Percentiles rank a stretch among this genome's conserved stretches.
These are phyloP conservation scores for Myiopsitta monachus DNA, from an alignment of 2,113 vertebrate genomes.

Conservation along the genomic window DNA sequence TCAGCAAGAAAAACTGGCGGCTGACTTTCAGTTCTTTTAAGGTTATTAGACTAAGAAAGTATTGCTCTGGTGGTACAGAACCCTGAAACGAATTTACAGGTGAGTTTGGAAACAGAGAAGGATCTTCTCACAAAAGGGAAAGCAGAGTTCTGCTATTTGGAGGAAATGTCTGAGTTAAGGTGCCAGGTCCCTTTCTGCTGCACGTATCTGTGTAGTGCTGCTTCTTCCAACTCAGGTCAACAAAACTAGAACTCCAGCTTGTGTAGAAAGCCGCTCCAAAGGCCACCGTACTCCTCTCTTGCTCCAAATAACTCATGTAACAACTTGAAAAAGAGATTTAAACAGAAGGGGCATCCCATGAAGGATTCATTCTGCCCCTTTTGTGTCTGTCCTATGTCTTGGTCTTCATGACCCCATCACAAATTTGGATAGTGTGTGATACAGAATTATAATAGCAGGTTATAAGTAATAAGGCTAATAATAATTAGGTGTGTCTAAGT, in stretches of 20 bases:
- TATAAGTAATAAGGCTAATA: background rate
- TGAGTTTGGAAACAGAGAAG: background rate
- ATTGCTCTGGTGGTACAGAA: background rate
- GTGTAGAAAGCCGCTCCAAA: background rate
- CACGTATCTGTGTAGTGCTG: accelerated
- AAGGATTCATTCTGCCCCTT: background rate
- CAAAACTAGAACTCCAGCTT: too few relatives aligned
- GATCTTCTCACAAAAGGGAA: background rate
- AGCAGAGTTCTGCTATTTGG: background rate
- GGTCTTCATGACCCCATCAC: background rate
- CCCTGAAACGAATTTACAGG: background rate
- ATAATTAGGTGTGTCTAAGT: constrained; percentile 4
- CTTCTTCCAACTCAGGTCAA: background rate
- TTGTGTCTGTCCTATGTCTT: background rate
- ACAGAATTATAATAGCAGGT: constrained; percentile 2
- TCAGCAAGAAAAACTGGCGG: background rate
- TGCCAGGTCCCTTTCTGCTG: background rate
- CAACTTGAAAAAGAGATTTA: background rate
- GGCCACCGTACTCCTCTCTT: background rate
- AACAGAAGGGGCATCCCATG: background rate
- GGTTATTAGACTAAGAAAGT: background rate
- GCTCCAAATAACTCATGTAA: accelerated
- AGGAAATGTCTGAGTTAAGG: background rate
- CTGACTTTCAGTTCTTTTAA: background rate
- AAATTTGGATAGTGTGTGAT: background rate